A percentile compares a stretch with the other conserved stretches of the same genome.
phyloP scores from a whole-genome alignment of 2,888 invertebrate species.

The Physocephala rufipes region DNA sequence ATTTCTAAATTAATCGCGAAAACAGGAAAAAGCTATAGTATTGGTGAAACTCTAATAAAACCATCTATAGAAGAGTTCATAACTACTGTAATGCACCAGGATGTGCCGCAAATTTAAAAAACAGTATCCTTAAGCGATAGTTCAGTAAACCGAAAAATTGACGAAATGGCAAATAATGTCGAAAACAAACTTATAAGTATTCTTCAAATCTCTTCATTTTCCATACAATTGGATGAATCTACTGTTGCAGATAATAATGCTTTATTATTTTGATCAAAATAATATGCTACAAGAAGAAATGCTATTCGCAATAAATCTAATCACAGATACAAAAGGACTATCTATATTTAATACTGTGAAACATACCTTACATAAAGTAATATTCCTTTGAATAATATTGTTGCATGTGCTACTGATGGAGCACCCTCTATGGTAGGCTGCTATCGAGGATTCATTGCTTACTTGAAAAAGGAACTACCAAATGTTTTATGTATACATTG shows the following conservation, averaged over 20 bases:
- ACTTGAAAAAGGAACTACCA: background rate
- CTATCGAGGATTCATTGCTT: background rate
- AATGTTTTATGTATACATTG: background rate
- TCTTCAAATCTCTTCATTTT: background rate
- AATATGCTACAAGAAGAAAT: background rate
- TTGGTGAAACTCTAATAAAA: background rate
- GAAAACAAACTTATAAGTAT: background rate
- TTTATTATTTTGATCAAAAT: background rate
- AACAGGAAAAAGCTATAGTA: background rate
- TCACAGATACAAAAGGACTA: background rate
- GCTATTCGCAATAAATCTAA: background rate
- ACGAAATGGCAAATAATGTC: background rate
- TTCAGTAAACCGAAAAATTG: background rate
- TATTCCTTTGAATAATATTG: background rate
- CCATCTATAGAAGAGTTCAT: background rate
- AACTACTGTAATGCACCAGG: background rate
- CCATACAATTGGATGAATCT: background rate
- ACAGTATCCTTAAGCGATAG: background rate
- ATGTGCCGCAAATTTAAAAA: background rate
- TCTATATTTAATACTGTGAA: background rate
- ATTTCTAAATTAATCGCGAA: too few relatives aligned
- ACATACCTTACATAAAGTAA: background rate
- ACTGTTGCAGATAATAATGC: background rate
- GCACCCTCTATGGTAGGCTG: background rate
- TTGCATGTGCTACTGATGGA: background rate